Percentiles rank a stretch among this genome's conserved stretches.
Conservation (phyloP, 2,888 invertebrate genomes). For the Aphidoletes aphidimyza region DNA sequence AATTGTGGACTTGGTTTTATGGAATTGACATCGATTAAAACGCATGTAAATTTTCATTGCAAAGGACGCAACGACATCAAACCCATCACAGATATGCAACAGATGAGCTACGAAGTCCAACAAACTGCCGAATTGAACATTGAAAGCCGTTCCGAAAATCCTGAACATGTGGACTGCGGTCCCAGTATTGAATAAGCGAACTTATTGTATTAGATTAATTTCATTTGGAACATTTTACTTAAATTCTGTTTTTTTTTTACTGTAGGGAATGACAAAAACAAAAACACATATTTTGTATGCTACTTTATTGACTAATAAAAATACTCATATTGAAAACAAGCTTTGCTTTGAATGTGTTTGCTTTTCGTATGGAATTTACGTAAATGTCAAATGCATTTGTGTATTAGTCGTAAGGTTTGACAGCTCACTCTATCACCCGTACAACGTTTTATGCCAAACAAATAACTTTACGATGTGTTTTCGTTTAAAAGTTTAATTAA, state of each 20-base stretch:
- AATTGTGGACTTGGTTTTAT: background rate
- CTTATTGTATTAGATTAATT: background rate
- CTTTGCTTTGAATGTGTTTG: background rate
- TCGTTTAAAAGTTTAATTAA: background rate
- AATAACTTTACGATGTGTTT: background rate
- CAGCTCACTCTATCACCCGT: background rate
- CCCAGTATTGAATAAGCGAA: background rate
- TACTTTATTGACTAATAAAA: background rate
- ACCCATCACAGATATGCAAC: too few species aligned
- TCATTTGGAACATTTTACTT: background rate
- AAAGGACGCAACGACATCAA: background rate
- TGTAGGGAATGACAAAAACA: background rate
- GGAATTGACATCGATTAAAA: background rate
- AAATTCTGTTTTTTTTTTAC: background rate
- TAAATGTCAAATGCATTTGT: background rate
- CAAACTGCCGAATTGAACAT: background rate
- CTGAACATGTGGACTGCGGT: background rate
- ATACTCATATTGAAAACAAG: background rate
- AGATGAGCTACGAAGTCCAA: background rate
- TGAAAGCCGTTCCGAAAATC: background rate
- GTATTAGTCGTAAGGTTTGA: background rate
- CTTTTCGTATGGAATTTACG: background rate
- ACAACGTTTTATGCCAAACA: background rate
- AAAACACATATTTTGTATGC: background rate
- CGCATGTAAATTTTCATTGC: conserved; percentile 20